Evolutionary conservation across 2,888 invertebrate genomes (phyloP).

Genomic region (Bugulina stolonifera): DNA sequence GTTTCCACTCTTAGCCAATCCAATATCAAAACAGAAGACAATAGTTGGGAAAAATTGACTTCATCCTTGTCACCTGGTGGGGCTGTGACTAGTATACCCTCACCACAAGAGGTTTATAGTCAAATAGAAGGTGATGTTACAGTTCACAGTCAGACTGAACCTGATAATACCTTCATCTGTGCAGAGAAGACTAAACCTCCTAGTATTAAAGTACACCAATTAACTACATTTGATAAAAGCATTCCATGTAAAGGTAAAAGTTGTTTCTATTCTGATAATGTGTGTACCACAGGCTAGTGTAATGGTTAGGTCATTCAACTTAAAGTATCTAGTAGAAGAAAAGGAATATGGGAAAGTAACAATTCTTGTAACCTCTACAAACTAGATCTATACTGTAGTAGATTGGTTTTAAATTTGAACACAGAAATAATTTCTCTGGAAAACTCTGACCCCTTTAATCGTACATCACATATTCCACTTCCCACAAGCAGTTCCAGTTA

Average conservation of each 20-base stretch:
- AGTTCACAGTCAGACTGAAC: not conserved
- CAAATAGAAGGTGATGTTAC: not conserved
- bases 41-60: not conserved
- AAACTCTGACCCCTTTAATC: no score
- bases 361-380: no score
- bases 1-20: not conserved
- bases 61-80: not conserved
- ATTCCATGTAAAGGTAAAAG: slow-evolving; percentile 23
- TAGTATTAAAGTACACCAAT: not conserved
- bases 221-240: slow-evolving; percentile 22
- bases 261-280: no score
- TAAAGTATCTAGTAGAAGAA: no score
- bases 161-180: not conserved
- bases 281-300: no score
- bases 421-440: no score
- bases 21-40: not conserved
- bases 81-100: not conserved
- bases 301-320: no score
- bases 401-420: no score
- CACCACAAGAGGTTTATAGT: not conserved
- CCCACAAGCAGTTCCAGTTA: no score
- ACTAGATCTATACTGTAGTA: no score
- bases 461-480: no score
- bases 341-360: no score
- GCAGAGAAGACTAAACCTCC: not conserved